phyloP scores from a whole-genome alignment of 2,113 vertebrate species.

The Bucco capensis region DNA sequence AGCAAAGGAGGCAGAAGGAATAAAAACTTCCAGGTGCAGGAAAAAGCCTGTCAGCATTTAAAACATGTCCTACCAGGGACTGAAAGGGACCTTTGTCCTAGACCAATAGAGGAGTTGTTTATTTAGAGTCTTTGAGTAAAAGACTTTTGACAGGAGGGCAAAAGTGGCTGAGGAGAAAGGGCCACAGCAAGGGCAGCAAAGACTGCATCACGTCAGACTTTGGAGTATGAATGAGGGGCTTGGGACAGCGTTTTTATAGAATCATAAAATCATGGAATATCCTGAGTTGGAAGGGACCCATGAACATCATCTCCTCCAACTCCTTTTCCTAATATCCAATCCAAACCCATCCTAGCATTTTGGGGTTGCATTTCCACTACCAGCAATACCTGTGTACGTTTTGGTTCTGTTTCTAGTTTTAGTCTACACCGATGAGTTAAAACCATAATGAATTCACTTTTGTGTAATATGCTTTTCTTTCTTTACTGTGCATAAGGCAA shows the following conservation, averaged over 20 bases:
- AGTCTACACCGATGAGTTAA: background rate
- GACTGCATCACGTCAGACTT: accelerated
- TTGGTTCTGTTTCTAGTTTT: background rate
- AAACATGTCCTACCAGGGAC: background rate
- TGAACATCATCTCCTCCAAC: no score
- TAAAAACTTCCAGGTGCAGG: background rate
- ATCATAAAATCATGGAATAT: no score
- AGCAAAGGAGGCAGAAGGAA: background rate
- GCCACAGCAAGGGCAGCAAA: background rate
- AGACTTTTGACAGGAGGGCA: background rate
- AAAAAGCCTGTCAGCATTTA: background rate
- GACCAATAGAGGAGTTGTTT: background rate
- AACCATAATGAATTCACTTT: background rate
- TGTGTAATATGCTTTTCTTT: background rate
- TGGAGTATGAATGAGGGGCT: accelerated
- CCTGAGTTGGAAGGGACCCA: no score
- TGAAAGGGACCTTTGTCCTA: background rate
- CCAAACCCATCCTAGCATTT: no score
- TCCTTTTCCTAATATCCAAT: no score
- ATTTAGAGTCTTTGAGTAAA: background rate
- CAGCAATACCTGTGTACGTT: background rate
- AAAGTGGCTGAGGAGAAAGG: background rate
- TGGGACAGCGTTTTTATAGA: no score
- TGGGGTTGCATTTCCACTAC: background rate
- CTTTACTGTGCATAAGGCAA: background rate